Evolutionary conservation across 1,140 invertebrate genomes (phyloP), one percentile per base, ranked within the genome.

Genomic region (Macrostomum lignano): DNA sequence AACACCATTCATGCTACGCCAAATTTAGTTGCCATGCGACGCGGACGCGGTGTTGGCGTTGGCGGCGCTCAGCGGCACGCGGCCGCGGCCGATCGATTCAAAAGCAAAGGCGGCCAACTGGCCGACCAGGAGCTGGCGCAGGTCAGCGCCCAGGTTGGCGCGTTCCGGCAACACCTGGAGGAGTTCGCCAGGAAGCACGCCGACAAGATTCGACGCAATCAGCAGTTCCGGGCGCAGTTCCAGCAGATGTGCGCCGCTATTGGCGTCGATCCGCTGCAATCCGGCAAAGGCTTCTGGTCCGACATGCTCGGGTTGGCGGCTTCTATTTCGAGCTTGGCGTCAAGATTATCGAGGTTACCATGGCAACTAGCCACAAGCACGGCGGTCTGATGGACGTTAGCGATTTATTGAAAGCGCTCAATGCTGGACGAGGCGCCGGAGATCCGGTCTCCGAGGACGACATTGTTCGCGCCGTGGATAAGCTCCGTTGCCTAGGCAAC

Each of bases 231-330:
- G 29, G 62, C 71, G 30, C 81, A 94, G 47, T 98, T 98, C 53
- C 86, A 93, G 34, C 78, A 91, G 55, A 98, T 98, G 88, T 99
- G 91, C 62, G 76, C 88, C 0, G 76, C 77, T 1, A 91, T 96
- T 38, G 91, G 91, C 1, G 91, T 99, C 0, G 91, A 99, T 62
- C 91, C 91, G 0, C 57, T 98, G 22, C 79, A 86, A 7, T 91
- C 77, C 36, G 86, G 78, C 42, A 65, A 64, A 49, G 67, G 88
- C 7, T 96, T 96, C 55, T 99, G 91, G 88, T 82, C 84, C 3
- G 65, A 70, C 47, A 72, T 94, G 35, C 60, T 98, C 36, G 88
- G 88, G 82, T 96, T 36, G 84, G 86, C 15, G 81, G 91, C 48
- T 93, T 96, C 51, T 99, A 98, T 49, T 98, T 96, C 54, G 84